phyloP scores from a whole-genome alignment of 1,140 invertebrate species.

The Halictus rubicundus region DNA sequence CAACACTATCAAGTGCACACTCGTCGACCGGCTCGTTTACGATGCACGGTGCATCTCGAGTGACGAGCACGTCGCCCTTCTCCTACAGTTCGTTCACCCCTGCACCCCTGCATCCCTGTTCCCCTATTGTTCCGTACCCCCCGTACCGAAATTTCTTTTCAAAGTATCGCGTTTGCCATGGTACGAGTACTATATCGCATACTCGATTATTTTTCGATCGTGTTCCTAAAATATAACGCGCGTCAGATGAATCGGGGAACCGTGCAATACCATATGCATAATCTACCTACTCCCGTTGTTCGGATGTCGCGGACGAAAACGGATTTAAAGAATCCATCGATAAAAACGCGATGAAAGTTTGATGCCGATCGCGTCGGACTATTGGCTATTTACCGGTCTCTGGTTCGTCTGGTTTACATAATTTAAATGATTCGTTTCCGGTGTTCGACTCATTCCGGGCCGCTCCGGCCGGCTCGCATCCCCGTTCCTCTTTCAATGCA shows the following conservation, averaged over 20 bases:
- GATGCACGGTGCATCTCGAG: conserved; percentile 73
- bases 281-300: too few relatives aligned
- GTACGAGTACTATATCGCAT: too few relatives aligned
- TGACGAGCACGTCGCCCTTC: conserved; percentile 65
- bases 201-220: not conserved
- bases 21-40: conserved; percentile 73
- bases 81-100: conserved; percentile 73
- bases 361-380: too few relatives aligned
- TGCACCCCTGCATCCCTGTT: too few relatives aligned
- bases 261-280: too few relatives aligned
- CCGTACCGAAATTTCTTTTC: conserved; percentile 70
- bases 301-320: too few relatives aligned
- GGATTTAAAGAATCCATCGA: too few relatives aligned
- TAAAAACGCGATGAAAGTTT: too few relatives aligned
- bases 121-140: too few relatives aligned
- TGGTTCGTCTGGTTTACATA: conserved; percentile 6
- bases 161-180: conserved; percentile 46
- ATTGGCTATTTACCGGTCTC: not conserved
- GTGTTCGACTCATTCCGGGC: not conserved
- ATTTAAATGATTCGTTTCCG: conserved; percentile 14
- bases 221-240: too few relatives aligned
- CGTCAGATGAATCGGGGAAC: too few relatives aligned
- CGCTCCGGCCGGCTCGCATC: not conserved
- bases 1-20: conserved; percentile 70
- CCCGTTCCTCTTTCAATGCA: conserved; percentile 30